Percentiles rank a stretch among this genome's conserved stretches.
Conservation (phyloP, 2,888 invertebrate species). For the Scaptomyza cyrtandrae region DNA sequence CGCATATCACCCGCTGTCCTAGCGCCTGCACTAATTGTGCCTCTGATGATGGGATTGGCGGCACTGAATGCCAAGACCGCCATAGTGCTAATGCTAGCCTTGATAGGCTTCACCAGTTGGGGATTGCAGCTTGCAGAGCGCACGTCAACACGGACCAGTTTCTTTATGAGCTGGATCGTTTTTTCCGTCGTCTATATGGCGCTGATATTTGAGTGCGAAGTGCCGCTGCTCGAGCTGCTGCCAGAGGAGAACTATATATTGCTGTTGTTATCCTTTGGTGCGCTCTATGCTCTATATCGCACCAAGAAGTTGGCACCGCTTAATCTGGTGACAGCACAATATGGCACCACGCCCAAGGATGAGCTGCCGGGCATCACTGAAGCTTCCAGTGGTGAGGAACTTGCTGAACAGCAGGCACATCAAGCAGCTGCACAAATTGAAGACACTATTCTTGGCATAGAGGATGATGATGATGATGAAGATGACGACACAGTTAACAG, state of each 20-base stretch:
- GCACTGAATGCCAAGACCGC: slow-evolving; percentile 84
- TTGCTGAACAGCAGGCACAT: slow-evolving; percentile 72
- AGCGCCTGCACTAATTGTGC: slow-evolving; percentile 85
- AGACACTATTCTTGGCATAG: slow-evolving; percentile 67
- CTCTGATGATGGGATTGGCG: slow-evolving; percentile 85
- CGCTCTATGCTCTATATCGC: slow-evolving; percentile 75
- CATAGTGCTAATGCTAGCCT: slow-evolving; percentile 78
- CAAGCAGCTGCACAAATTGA: slow-evolving; percentile 73
- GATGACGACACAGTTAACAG: slow-evolving; percentile 18
- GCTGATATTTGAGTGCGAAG: slow-evolving; percentile 90
- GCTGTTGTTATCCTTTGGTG: slow-evolving; percentile 80
- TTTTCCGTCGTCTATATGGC: slow-evolving; percentile 88
- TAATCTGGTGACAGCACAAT: slow-evolving; percentile 80
- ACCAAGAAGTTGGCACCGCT: slow-evolving; percentile 75
- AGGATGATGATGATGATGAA: slow-evolving; percentile 59
- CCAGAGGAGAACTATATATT: slow-evolving; percentile 88
- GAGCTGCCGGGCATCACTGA: slow-evolving; percentile 81
- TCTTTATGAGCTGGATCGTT: slow-evolving; percentile 91
- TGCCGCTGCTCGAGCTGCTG: slow-evolving; percentile 89
- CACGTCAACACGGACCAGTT: slow-evolving; percentile 86
- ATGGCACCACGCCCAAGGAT: slow-evolving; percentile 77
- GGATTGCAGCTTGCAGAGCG: slow-evolving; percentile 73
- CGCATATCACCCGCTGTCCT: slow-evolving; percentile 85
- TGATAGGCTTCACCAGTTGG: slow-evolving; percentile 74
- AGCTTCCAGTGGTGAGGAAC: slow-evolving; percentile 80